Conservation (phyloP, 2,888 invertebrate genomes). For the Morpho deidamia region DNA sequence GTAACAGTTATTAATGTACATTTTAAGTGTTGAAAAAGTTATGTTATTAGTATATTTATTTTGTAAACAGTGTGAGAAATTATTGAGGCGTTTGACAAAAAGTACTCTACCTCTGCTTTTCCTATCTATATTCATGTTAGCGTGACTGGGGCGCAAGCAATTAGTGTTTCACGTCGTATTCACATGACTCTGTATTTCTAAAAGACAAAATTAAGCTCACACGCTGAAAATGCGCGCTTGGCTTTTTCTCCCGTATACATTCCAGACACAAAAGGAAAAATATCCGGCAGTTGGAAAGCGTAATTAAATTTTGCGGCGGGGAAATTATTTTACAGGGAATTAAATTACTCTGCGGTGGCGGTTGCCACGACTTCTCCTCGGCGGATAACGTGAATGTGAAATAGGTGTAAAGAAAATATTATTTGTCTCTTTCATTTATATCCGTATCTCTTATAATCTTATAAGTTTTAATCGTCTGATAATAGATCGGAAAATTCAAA, state of each 20-base stretch:
- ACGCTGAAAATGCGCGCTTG: not conserved
- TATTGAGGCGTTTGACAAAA: no score
- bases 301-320: constrained; percentile 25
- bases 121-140: no score
- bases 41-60: no score
- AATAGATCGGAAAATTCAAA: no score
- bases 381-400: not conserved
- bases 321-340: constrained; percentile 20
- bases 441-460: no score
- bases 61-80: no score
- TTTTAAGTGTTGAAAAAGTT: no score
- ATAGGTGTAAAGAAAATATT: not conserved
- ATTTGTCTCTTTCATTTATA: not conserved
- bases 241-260: not conserved
- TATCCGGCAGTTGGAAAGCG: constrained; percentile 14
- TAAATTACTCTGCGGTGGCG: constrained; percentile 11
- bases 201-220: constrained; percentile 2
- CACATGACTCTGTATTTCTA: not conserved
- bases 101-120: no score
- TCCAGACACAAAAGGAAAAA: constrained; percentile 14
- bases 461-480: no score
- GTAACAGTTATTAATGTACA: no score
- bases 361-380: constrained; percentile 6
- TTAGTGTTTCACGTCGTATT: constrained; percentile 2
- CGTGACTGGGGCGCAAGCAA: not conserved